Evolutionary conservation across 1,140 invertebrate species (phyloP).

Genomic region (Cyphomyrmex costatus): DNA sequence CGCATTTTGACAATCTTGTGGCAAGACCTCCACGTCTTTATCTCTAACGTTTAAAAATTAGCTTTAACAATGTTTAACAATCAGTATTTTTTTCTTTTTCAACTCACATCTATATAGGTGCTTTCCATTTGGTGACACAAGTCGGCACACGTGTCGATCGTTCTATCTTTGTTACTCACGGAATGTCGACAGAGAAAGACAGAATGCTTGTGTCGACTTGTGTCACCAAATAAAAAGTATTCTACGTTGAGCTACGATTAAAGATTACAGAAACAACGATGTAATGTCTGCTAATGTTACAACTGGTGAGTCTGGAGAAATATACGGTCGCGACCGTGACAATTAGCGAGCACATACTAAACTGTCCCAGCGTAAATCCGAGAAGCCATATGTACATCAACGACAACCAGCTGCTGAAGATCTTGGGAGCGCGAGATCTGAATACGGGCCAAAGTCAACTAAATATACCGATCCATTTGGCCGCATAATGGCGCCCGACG

Average conservation of each 20-base stretch:
- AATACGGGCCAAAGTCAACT: conserved; percentile 59
- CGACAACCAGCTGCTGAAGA: conserved; percentile 23
- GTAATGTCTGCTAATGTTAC: not conserved
- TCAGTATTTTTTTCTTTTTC: not conserved
- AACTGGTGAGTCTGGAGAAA: not conserved
- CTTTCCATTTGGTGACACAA: too few relatives aligned
- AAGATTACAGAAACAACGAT: not conserved
- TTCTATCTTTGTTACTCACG: too few relatives aligned
- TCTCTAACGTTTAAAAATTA: not conserved
- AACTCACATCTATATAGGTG: too few relatives aligned
- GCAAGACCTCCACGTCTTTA: not conserved
- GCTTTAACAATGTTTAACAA: not conserved
- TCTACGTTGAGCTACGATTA: not conserved
- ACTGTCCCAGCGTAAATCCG: not conserved
- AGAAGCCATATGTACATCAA: conserved; percentile 20
- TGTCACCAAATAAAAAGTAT: too few relatives aligned
- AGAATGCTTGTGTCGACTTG: too few relatives aligned
- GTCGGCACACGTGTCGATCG: too few relatives aligned
- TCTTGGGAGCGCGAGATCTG: conserved; percentile 23
- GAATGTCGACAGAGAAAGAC: too few relatives aligned
- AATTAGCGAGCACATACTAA: conserved; percentile 42
- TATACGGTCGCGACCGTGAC: not conserved
- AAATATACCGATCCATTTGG: conserved; percentile 63
- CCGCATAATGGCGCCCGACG: conserved; percentile 44
- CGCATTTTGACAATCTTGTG: not conserved